Evolutionary conservation across 2,113 vertebrate genomes (phyloP).

Genomic region (Pedetes capensis): DNA sequence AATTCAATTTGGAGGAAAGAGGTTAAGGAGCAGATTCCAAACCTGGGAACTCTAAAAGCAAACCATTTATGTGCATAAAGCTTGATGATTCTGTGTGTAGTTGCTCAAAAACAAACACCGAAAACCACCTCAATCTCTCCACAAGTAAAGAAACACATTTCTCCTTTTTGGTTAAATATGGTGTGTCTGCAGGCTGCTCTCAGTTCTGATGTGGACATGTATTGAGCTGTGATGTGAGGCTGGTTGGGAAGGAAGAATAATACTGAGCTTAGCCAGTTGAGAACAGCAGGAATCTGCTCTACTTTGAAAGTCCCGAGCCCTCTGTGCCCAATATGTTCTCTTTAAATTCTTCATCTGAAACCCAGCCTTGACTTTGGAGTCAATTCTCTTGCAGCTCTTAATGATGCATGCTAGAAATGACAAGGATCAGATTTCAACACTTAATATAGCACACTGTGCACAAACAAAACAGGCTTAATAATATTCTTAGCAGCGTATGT

Average conservation of each 20-base stretch:
- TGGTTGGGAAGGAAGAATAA: background rate
- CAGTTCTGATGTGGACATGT: background rate
- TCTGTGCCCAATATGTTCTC: background rate
- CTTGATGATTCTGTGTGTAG: background rate
- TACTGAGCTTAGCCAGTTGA: accelerated
- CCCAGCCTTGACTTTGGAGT: background rate
- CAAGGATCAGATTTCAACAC: background rate
- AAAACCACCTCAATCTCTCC: background rate
- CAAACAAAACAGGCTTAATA: background rate
- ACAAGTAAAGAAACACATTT: background rate
- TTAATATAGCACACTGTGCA: accelerated
- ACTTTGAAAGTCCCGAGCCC: background rate
- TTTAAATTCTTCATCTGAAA: background rate
- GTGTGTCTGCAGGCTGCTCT: background rate
- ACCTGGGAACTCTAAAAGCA: background rate
- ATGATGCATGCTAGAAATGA: background rate
- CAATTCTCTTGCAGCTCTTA: background rate
- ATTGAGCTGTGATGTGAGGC: background rate
- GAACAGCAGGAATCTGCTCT: background rate
- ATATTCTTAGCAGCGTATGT: background rate
- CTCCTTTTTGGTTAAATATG: background rate
- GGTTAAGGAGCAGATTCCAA: background rate
- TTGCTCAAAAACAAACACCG: background rate
- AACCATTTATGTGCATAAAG: background rate
- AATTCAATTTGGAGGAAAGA: background rate